Evolutionary conservation across 53 echinoderm and acorn worm species (phyloP).

Genomic region (Actinopyga echinites): DNA sequence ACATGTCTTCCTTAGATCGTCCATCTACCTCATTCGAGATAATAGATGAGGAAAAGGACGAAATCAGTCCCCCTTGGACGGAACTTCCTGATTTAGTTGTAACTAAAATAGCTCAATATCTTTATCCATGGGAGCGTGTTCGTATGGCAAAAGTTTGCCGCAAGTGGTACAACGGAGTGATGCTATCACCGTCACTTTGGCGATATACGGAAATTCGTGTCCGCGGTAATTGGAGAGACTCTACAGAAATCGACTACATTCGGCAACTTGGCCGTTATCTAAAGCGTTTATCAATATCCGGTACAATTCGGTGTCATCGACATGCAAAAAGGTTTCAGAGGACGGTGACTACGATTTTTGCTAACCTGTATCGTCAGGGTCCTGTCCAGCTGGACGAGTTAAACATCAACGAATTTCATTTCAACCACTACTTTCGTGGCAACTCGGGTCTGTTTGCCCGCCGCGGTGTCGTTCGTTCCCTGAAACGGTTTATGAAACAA

Average conservation of each 20-base stretch:
- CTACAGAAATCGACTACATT: slow-evolving; percentile 64
- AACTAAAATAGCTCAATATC: slow-evolving; percentile 65
- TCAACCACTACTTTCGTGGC: slow-evolving; percentile 66
- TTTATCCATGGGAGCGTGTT: slow-evolving; percentile 66
- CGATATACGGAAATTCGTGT: slow-evolving; percentile 70
- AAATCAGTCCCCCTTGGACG: slow-evolving; percentile 43
- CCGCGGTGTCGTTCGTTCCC: slow-evolving; percentile 71
- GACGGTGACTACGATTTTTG: slow-evolving; percentile 78
- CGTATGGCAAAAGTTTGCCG: slow-evolving; percentile 69
- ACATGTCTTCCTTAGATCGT: no score
- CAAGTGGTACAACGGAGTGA: slow-evolving; percentile 73
- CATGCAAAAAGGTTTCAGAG: slow-evolving; percentile 70
- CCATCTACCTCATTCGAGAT: slow-evolving; percentile 14
- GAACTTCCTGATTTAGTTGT: slow-evolving; percentile 61
- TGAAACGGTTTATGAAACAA: slow-evolving; percentile 68
- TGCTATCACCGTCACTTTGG: slow-evolving; percentile 79
- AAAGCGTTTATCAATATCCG: slow-evolving; percentile 64
- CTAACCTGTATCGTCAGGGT: slow-evolving; percentile 79
- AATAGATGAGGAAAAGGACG: neutral
- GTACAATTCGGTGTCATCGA: slow-evolving; percentile 67
- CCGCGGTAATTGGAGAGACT: slow-evolving; percentile 72
- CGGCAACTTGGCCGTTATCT: slow-evolving; percentile 76
- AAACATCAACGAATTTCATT: slow-evolving; percentile 71
- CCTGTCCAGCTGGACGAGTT: slow-evolving; percentile 86
- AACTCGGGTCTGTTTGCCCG: slow-evolving; percentile 53